Evolutionary conservation across 1,140 invertebrate species (phyloP).

Genomic region (Dinoponera quadriceps): DNA sequence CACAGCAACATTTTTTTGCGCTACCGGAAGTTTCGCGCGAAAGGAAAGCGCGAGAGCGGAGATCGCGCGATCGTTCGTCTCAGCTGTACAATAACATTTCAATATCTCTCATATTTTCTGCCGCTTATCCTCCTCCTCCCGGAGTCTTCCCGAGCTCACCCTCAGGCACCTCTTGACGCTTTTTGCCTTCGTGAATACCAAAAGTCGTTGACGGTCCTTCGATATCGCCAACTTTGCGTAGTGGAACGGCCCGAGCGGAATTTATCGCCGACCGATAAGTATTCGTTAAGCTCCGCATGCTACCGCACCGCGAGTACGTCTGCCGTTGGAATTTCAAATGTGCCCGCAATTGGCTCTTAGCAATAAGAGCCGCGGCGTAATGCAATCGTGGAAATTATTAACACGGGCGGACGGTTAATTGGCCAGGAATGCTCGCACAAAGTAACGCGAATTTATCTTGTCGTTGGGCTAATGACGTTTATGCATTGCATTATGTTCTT

Average conservation of each 20-base stretch:
- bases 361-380: background rate
- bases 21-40: conserved; percentile 4
- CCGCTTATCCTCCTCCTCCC: background rate
- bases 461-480: conserved; percentile 1
- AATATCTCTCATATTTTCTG: conserved; percentile 17
- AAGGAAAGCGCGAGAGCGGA: background rate
- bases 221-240: background rate
- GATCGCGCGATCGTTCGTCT: conserved; percentile 3
- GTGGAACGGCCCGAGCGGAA: background rate
- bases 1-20: conserved; percentile 19
- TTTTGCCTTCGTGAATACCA: background rate
- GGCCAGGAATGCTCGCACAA: background rate
- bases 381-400: conserved; percentile 35
- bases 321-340: background rate
- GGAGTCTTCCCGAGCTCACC: background rate
- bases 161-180: background rate
- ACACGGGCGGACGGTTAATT: conserved; percentile 9
- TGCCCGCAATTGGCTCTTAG: conserved; percentile 15
- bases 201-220: background rate
- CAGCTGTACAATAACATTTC: conserved; percentile 17
- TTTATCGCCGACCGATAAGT: background rate
- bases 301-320: background rate
- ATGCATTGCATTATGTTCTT: background rate
- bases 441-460: conserved; percentile 33
- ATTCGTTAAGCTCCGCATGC: background rate